A percentile compares a stretch with the other conserved stretches of the same genome.
Evolutionary conservation across 2,888 invertebrate species (phyloP).

Genomic region (Cantharis lateralis): DNA sequence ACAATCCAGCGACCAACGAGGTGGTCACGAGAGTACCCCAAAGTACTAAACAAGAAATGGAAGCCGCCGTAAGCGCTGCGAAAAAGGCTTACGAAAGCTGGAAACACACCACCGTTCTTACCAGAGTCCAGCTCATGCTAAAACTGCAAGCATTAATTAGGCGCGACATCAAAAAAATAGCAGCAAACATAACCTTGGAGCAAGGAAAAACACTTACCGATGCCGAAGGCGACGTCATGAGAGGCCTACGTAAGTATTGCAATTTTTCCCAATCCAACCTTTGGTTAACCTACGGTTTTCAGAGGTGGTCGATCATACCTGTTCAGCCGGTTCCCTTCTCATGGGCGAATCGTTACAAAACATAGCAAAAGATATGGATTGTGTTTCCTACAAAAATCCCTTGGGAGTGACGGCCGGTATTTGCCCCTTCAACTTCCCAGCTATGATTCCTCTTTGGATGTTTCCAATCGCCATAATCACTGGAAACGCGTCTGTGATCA

Average conservation of each 20-base stretch:
- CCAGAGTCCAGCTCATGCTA: constrained; percentile 76
- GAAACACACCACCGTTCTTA: constrained; percentile 89
- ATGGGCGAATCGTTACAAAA: constrained; percentile 89
- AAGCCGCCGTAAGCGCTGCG: constrained; percentile 83
- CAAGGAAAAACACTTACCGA: constrained; percentile 97
- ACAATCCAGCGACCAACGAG: constrained; percentile 93
- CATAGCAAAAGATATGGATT: constrained; percentile 96
- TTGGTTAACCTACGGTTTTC: constrained; percentile 34
- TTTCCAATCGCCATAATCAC: constrained; percentile 84
- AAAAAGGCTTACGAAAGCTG: constrained; percentile 78
- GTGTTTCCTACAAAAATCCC: constrained; percentile 87
- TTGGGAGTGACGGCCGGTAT: constrained; percentile 94
- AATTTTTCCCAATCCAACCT: neutral
- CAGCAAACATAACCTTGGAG: constrained; percentile 90
- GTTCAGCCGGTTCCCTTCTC: constrained; percentile 89
- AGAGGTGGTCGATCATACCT: constrained; percentile 97
- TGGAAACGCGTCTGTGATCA: constrained; percentile 93
- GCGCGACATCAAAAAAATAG: constrained; percentile 86
- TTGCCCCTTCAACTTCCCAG: constrained; percentile 99
- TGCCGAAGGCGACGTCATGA: constrained; percentile 96
- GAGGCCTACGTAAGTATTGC: constrained; percentile 87
- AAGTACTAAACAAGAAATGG: constrained; percentile 86
- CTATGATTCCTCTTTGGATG: constrained; percentile 99
- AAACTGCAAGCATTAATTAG: constrained; percentile 83
- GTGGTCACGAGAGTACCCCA: constrained; percentile 84